phyloP scores from a whole-genome alignment of 2,888 invertebrate species.

The Acanthosepion esculentum region DNA sequence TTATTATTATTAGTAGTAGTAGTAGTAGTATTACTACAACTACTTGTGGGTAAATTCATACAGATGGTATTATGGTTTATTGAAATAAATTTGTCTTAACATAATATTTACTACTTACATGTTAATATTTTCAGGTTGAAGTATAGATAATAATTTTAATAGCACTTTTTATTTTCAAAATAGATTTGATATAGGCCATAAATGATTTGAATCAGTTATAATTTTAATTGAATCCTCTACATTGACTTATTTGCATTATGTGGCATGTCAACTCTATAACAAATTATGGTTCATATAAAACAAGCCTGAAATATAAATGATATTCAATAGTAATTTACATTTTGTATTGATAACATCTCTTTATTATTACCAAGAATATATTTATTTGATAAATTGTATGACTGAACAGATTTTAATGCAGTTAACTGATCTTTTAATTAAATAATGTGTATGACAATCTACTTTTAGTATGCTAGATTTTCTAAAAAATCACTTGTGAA shows the following conservation, averaged over 20 bases:
- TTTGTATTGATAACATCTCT: neutral
- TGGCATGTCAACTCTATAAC: neutral
- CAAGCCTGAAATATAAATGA: neutral
- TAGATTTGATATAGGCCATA: neutral
- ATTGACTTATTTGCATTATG: neutral
- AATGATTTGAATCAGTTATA: neutral
- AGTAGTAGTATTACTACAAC: neutral
- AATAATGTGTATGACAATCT: neutral
- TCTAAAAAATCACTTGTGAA: neutral
- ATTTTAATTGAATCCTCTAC: neutral
- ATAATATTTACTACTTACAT: neutral
- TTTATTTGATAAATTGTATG: slow-evolving; percentile 18
- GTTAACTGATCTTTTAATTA: neutral
- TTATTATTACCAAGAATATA: neutral
- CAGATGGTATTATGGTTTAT: neutral
- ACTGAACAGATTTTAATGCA: neutral
- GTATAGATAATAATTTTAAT: neutral
- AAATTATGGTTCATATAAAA: neutral
- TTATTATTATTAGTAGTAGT: neutral
- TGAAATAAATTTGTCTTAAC: neutral
- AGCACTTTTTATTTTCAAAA: neutral
- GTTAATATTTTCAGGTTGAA: neutral
- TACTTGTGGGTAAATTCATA: neutral
- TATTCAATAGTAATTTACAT: neutral
- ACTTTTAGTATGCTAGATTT: neutral